A percentile compares a stretch with the other conserved stretches of the same genome.
Evolutionary conservation across 2,113 vertebrate species (phyloP).

Genomic region (Pandion haliaetus): DNA sequence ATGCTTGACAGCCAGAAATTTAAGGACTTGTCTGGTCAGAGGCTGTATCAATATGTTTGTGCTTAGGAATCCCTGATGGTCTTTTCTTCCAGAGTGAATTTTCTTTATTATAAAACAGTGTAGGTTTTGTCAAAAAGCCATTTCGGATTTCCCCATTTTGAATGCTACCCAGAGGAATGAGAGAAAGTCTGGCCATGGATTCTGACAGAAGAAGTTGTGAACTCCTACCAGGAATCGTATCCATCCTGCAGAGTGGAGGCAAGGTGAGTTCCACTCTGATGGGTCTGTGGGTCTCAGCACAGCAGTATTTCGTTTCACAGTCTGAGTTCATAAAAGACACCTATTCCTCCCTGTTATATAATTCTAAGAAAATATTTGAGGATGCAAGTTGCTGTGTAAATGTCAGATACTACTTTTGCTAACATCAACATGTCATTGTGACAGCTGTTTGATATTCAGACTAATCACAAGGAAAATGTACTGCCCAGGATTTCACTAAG

Average conservation of each 20-base stretch:
- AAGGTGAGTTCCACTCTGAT: not conserved
- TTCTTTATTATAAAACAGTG: not conserved
- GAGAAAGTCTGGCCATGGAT: not conserved
- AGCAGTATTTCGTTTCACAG: not conserved
- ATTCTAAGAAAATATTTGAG: not conserved
- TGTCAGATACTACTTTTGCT: not conserved
- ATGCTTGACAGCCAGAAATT: not conserved
- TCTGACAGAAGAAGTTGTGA: not conserved
- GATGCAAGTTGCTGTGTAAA: not conserved
- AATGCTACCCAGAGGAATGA: not conserved
- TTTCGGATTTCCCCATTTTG: not conserved
- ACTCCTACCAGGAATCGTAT: not conserved
- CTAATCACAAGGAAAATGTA: slow-evolving; percentile 2
- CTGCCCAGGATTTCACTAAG: not conserved
- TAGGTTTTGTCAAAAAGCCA: not conserved
- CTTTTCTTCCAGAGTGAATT: not conserved
- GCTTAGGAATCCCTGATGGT: not conserved
- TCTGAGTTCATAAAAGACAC: not conserved
- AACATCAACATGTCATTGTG: not conserved
- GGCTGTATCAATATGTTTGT: not conserved
- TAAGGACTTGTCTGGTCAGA: not conserved
- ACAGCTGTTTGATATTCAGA: slow-evolving; percentile 12
- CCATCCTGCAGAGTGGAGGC: not conserved
- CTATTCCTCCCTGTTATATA: not conserved
- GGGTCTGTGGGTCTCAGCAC: not conserved